Evolutionary conservation across 2,888 invertebrate species (phyloP).

Genomic region (Ctena decussata): DNA sequence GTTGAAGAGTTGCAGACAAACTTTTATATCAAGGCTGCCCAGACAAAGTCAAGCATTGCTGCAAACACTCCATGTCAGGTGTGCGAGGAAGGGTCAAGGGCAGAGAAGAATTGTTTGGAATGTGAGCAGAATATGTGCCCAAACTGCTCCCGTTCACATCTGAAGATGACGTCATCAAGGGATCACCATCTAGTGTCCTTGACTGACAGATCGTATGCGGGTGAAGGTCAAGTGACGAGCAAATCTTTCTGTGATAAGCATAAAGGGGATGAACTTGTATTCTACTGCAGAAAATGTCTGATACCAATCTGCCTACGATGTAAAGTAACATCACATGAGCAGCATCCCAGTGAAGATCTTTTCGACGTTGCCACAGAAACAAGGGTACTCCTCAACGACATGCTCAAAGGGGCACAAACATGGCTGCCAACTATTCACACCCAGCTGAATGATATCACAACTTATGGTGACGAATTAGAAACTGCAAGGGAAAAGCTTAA

Average conservation of each 20-base stretch:
- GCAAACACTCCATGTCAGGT: slow-evolving; percentile 64
- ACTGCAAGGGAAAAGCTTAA: slow-evolving; percentile 53
- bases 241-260: slow-evolving; percentile 70
- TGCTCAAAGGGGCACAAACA: slow-evolving; percentile 63
- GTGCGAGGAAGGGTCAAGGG: slow-evolving; percentile 56
- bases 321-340: slow-evolving; percentile 70
- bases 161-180: slow-evolving; percentile 69
- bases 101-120: slow-evolving; percentile 67
- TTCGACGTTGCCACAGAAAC: slow-evolving; percentile 65
- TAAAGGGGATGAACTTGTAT: slow-evolving; percentile 65
- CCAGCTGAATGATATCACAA: slow-evolving; percentile 66
- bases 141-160: slow-evolving; percentile 60
- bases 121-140: slow-evolving; percentile 68
- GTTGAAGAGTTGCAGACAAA: slow-evolving; percentile 66
- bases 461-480: slow-evolving; percentile 59
- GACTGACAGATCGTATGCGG: slow-evolving; percentile 52
- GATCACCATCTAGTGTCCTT: slow-evolving; percentile 70
- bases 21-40: slow-evolving; percentile 68
- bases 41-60: slow-evolving; percentile 50
- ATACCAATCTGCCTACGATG: slow-evolving; percentile 68
- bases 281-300: slow-evolving; percentile 66
- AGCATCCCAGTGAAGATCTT: slow-evolving; percentile 64
- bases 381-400: slow-evolving; percentile 54
- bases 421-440: slow-evolving; percentile 64
- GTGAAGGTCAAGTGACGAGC: slow-evolving; percentile 62